Evolutionary conservation across 2,888 invertebrate genomes (phyloP).

Genomic region (Mylabris sibirica): DNA sequence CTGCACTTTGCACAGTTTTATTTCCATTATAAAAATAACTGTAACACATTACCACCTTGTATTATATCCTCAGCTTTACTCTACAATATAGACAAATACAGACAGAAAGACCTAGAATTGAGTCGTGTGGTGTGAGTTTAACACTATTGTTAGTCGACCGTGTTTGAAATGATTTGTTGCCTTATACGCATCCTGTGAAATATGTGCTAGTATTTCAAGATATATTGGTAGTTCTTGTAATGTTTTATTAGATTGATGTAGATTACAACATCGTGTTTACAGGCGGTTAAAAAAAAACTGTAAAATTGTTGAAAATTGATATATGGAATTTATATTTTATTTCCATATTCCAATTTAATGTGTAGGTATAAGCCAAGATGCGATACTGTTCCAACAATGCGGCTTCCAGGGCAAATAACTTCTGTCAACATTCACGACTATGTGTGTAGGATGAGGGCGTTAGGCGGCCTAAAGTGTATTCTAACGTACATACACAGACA

Average conservation of each 20-base stretch:
- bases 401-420: conserved; percentile 23
- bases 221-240: neutral
- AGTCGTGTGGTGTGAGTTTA: conserved; percentile 14
- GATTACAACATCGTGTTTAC: neutral
- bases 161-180: neutral
- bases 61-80: no score
- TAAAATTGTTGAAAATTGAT: neutral
- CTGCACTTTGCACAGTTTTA: neutral
- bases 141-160: conserved; percentile 1
- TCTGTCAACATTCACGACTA: conserved; percentile 22
- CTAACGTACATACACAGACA: conserved; percentile 25
- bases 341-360: neutral
- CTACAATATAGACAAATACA: no score
- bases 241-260: neutral
- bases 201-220: neutral
- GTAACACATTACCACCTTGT: no score
- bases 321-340: no score
- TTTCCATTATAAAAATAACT: neutral
- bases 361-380: neutral
- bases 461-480: conserved; percentile 19
- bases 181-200: neutral
- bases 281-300: no score
- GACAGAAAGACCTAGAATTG: no score
- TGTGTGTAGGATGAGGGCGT: neutral
- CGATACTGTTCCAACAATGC: conserved; percentile 23